A percentile compares a stretch with the other conserved stretches of the same genome.
Conservation (phyloP, 2,888 invertebrate genomes). For the Sesia apiformis region DNA sequence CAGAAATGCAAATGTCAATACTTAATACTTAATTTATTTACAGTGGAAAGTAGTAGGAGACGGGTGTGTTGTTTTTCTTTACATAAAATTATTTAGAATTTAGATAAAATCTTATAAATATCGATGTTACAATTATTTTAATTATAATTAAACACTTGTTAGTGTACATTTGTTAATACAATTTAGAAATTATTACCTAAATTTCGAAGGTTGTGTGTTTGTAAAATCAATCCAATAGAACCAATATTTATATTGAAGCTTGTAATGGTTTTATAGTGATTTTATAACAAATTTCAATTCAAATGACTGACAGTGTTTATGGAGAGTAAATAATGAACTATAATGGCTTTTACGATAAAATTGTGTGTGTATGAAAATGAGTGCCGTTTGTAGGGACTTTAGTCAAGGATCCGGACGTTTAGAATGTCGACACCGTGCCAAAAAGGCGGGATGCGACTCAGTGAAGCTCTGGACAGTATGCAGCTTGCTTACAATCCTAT, state of each 20-base stretch:
- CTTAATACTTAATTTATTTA: conserved; percentile 39
- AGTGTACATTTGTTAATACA: background rate
- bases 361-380: conserved; percentile 30
- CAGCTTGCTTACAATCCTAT: conserved; percentile 83
- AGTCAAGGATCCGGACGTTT: conserved; percentile 17
- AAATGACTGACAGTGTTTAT: too few relatives aligned
- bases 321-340: conserved; percentile 8
- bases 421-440: conserved; percentile 60
- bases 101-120: background rate
- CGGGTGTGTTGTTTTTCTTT: conserved; percentile 63
- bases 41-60: conserved; percentile 55
- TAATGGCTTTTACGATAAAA: conserved; percentile 29
- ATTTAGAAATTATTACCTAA: background rate
- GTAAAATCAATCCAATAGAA: background rate
- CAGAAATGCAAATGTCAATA: too few relatives aligned
- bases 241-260: background rate
- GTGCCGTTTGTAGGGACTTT: conserved; percentile 26
- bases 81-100: conserved; percentile 14
- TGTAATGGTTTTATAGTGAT: background rate
- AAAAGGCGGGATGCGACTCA: conserved; percentile 75
- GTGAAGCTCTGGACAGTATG: conserved; percentile 82
- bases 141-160: background rate
- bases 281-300: too few relatives aligned
- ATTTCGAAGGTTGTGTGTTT: background rate
- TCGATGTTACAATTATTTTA: background rate